Evolutionary conservation across 30 jellyfish, hydroid and myxozoan species (phyloP), one percentile per base, ranked within the genome.

Genomic region (Phacellophora camtschatica): DNA sequence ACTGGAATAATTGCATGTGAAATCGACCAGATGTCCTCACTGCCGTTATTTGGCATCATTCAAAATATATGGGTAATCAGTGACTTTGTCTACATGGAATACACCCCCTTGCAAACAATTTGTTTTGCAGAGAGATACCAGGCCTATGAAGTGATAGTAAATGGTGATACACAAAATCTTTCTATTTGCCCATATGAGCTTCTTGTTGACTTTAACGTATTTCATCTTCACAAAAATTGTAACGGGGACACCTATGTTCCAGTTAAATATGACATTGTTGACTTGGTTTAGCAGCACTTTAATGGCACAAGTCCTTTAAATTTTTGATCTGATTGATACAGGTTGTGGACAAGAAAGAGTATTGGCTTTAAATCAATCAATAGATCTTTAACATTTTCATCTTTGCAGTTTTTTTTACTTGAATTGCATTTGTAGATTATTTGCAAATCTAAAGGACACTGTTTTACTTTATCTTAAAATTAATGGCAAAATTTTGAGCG

Each of bases 11-110:
- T 77, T 55, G 83, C 70, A 25, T 67, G 57, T 25, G 70, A 50
- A 19, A 83, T 54, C 12, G 37, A 61, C 36, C 66, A 36, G 66
- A 36, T 29, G 18, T 75, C 87, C 18, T 42, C 79, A 24, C 46
- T 56, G 27, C 89, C 89, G 19, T 25, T 59, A 15, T 77, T 77
- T 61, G 89, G 89, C 18, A 20, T n/a, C 31, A 61, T 77, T 13
- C 22, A 33, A 27, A 42, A 55, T 36, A 77, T 77, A 1, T 77
- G 74, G 74, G 34, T 58, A n/a, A 23, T 77, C 25, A 28, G 27
- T 77, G 89, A 45, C 15, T 77, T 28, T 56, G 83, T 77, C 27
- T 77, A 77, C 66, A 31, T 77, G 57, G 89, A 77, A 77, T 57
- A 27, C 27, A 18, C 46, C 24, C 13, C 29, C 30, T 33, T 77